Percentiles rank a stretch among this genome's conserved stretches.
Evolutionary conservation across 2,888 invertebrate species (phyloP).

Genomic region (Charanyca ferruginea): DNA sequence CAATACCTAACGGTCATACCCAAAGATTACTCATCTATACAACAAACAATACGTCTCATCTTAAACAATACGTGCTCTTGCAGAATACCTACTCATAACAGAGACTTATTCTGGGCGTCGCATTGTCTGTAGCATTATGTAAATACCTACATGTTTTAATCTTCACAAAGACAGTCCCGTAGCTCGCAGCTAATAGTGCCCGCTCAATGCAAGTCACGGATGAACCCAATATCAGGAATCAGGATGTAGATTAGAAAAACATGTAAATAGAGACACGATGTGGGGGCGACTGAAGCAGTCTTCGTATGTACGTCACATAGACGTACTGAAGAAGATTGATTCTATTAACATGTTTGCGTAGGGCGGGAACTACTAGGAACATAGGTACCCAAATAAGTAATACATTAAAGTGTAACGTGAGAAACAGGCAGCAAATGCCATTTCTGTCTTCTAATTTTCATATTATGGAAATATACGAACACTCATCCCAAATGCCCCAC

Average conservation of each 20-base stretch:
- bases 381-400: slow-evolving; percentile 3
- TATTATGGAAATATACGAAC: slow-evolving; percentile 58
- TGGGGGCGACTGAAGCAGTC: slow-evolving; percentile 63
- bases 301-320: slow-evolving; percentile 60
- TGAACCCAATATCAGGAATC: slow-evolving; percentile 81
- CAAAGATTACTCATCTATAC: slow-evolving; percentile 31
- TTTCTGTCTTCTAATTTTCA: slow-evolving; percentile 54
- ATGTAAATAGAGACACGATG: slow-evolving; percentile 78
- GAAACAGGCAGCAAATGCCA: slow-evolving; percentile 44
- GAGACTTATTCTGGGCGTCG: slow-evolving; percentile 76
- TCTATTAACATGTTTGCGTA: slow-evolving; percentile 60
- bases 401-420: slow-evolving; percentile 53
- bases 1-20: slow-evolving; percentile 20
- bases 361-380: slow-evolving; percentile 30
- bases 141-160: slow-evolving; percentile 83
- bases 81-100: slow-evolving; percentile 66
- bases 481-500: slow-evolving; percentile 34
- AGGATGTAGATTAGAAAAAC: slow-evolving; percentile 83
- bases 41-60: slow-evolving; percentile 50
- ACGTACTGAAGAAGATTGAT: slow-evolving; percentile 56
- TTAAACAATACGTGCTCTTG: slow-evolving; percentile 58
- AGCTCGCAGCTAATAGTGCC: slow-evolving; percentile 73
- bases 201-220: slow-evolving; percentile 85
- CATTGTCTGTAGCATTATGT: slow-evolving; percentile 82
- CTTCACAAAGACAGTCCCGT: slow-evolving; percentile 71